These are phyloP conservation scores for Bombycilla garrulus DNA, from an alignment of 2,113 vertebrate genomes.

Conservation along the genomic window DNA sequence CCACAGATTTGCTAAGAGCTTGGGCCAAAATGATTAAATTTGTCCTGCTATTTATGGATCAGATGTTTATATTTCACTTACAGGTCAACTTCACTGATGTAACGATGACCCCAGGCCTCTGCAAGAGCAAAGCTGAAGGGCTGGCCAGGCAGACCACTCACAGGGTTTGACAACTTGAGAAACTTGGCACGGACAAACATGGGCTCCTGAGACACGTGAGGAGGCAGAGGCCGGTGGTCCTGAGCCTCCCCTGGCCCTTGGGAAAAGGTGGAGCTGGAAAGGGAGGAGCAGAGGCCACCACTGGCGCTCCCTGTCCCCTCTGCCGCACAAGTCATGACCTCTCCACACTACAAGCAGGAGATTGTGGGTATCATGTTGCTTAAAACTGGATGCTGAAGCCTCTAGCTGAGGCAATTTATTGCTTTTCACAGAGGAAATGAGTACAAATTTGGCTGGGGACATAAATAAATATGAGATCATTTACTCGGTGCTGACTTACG, in stretches of 20 bases:
- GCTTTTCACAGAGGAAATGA: constrained; percentile 33
- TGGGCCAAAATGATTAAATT: neutral
- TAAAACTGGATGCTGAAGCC: neutral
- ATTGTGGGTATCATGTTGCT: neutral
- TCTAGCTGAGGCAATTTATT: constrained; percentile 6
- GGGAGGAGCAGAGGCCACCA: neutral
- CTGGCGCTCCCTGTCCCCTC: rapidly evolving
- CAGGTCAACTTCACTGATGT: neutral
- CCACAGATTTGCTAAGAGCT: neutral
- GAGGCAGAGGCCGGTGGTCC: neutral
- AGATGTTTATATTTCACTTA: neutral
- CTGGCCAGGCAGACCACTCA: neutral
- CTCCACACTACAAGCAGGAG: neutral
- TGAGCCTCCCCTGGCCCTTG: neutral
- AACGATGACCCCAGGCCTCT: neutral
- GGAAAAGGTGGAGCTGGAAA: neutral
- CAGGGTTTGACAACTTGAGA: neutral
- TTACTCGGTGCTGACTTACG: neutral
- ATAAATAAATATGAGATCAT: constrained; percentile 42
- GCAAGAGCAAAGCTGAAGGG: neutral
- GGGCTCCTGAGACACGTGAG: neutral
- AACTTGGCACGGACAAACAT: neutral
- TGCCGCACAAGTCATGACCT: neutral
- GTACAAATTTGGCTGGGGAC: constrained; percentile 10
- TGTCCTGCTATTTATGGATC: neutral